Base-by-base conservation (phyloP, 2,888 invertebrate genomes). In the Automeris io region DNA sequence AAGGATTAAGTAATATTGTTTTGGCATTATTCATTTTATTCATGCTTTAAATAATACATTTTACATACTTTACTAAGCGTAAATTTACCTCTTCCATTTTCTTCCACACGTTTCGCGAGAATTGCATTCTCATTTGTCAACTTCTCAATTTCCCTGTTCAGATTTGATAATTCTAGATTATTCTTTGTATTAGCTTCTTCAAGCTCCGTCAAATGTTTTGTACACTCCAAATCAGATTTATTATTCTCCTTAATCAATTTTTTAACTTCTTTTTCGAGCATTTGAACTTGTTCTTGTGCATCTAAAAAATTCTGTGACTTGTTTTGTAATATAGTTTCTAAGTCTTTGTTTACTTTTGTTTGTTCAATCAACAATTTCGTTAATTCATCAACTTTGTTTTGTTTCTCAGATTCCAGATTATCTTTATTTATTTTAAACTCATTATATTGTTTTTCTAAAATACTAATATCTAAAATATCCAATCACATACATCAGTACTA, bases 51-150 rank as follows among this genome's bases (percentile, higher is more conserved):
- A 12, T 9, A 9, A 24, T 5, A n/a, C 1, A 5, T 9, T 23
- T 8, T 2, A 19, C 2, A 31, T 21, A 9, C 11, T 22, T 18
- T 19, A 33, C 25, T 37, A 25, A 39, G 19, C 22, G 23, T 24
- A 3, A 33, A 42, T 43, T 41, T 54, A 78, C 78, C 69, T 43
- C 48, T 50, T 53, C 57, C 61, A 31, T 68, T 68, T 26, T 66
- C 59, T 41, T 68, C 62, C 26, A 65, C 43, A 5, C 43, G 43
- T 8, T 46, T 42, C 7, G 36, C 29, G 31, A 47, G 35, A 7
- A 35, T 24, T 4, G 18, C 22, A 34, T 50, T 50, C 4, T 54
- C 51, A 8, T 39, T 43, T 21, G 45, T 56, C 19, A 57, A 35
- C 36, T 43, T 44, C 11, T 38, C 37, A 1, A 49, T 39, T 35